Conservation (phyloP, 2,797 vertebrate species). For the Melanotaenia trifasciata region DNA sequence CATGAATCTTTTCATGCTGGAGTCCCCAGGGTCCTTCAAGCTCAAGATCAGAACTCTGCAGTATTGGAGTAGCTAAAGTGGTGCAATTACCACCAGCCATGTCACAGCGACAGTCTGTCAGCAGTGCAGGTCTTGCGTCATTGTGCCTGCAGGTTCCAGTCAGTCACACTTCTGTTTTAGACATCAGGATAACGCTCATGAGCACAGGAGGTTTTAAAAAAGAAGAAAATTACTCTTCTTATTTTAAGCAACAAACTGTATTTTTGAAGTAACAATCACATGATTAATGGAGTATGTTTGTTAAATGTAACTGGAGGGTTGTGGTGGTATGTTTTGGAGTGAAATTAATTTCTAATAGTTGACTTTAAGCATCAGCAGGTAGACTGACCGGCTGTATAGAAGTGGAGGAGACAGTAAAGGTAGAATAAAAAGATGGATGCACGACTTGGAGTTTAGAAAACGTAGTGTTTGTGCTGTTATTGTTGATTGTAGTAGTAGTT, state of each 20-base stretch:
- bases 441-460: neutral
- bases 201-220: neutral
- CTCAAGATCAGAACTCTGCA: neutral
- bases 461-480: slow-evolving; percentile 3
- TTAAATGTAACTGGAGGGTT: neutral
- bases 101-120: slow-evolving; percentile 6
- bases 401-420: neutral
- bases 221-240: neutral
- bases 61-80: neutral
- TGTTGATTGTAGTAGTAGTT: neutral
- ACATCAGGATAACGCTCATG: neutral
- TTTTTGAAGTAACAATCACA: neutral
- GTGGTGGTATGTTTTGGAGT: neutral
- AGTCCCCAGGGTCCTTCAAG: neutral
- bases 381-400: neutral
- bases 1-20: neutral
- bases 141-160: slow-evolving; percentile 8
- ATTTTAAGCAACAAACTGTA: neutral
- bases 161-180: slow-evolving; percentile 3
- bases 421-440: neutral
- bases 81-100: too few relatives aligned
- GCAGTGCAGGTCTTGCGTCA: slow-evolving; percentile 12
- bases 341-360: neutral
- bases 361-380: neutral
- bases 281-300: neutral